Conservation (phyloP, 2,113 vertebrate species). For the Rostratula benghalensis region DNA sequence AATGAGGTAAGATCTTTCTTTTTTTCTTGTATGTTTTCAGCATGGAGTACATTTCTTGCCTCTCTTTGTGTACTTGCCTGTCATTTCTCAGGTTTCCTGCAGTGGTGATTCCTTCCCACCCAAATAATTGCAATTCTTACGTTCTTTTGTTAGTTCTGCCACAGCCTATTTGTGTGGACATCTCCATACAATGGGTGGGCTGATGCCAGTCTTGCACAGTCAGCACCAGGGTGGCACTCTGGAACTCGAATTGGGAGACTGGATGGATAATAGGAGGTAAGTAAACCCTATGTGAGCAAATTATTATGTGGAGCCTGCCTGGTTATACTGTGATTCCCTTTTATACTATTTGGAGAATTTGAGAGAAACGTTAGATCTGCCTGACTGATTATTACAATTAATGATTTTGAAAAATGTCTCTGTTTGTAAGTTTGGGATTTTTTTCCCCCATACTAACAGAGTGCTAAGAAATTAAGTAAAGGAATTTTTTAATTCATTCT, state of each 20-base stretch:
- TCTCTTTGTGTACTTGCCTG: background rate
- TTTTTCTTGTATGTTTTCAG: background rate
- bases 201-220: slow-evolving; percentile 91
- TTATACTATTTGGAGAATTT: background rate
- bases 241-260: slow-evolving; percentile 95
- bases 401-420: background rate
- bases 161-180: slow-evolving; percentile 95
- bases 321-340: background rate
- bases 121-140: background rate
- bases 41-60: background rate
- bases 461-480: background rate
- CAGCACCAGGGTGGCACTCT: slow-evolving; percentile 87
- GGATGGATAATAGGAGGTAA: slow-evolving; percentile 94
- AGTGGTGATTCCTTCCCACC: background rate
- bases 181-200: slow-evolving; percentile 90
- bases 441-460: background rate
- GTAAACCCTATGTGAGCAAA: background rate
- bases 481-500: background rate
- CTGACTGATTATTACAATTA: background rate
- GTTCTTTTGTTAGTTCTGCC: slow-evolving; percentile 78
- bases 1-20: slow-evolving; percentile 83
- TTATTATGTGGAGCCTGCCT: background rate
- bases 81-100: background rate
- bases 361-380: background rate
- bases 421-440: background rate